A percentile compares a stretch with the other conserved stretches of the same genome.
phyloP scores from a whole-genome alignment of 2,797 vertebrate genomes.

The Artibeus lituratus region DNA sequence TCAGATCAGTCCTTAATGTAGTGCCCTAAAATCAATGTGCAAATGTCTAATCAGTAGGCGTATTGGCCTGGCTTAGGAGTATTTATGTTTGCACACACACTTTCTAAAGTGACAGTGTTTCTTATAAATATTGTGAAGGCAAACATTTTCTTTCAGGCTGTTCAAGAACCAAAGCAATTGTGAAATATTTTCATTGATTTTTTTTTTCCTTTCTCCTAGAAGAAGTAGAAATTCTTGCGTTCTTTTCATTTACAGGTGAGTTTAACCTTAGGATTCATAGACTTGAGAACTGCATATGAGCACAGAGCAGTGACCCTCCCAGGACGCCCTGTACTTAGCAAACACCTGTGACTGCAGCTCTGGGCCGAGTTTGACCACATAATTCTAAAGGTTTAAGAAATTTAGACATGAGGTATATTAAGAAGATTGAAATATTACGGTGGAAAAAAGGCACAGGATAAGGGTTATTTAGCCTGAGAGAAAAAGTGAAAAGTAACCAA shows the following conservation, averaged over 20 bases:
- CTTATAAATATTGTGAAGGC: not conserved
- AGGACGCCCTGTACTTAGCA: not conserved
- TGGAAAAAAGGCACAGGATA: not conserved
- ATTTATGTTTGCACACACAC: not conserved
- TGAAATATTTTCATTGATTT: constrained; percentile 22
- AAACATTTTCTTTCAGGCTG: not conserved
- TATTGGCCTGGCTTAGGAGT: not conserved
- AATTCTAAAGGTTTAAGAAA: constrained; percentile 27
- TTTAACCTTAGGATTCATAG: not conserved
- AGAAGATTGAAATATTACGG: not conserved
- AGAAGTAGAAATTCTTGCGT: constrained; percentile 14
- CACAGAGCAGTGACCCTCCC: not conserved
- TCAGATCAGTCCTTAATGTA: not conserved
- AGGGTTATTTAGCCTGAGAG: not conserved
- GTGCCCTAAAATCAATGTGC: not conserved
- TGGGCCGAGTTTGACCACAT: not conserved
- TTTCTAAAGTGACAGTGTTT: not conserved
- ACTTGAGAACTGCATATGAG: not conserved
- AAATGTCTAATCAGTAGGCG: not conserved
- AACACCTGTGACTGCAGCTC: not conserved
- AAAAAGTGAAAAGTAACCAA: not conserved
- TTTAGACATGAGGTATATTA: not conserved
- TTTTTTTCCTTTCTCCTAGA: not conserved
- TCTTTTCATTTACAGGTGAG: not conserved
- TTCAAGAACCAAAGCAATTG: not conserved